Evolutionary conservation across 2,113 vertebrate species (phyloP).

Genomic region (Eretmochelys imbricata): DNA sequence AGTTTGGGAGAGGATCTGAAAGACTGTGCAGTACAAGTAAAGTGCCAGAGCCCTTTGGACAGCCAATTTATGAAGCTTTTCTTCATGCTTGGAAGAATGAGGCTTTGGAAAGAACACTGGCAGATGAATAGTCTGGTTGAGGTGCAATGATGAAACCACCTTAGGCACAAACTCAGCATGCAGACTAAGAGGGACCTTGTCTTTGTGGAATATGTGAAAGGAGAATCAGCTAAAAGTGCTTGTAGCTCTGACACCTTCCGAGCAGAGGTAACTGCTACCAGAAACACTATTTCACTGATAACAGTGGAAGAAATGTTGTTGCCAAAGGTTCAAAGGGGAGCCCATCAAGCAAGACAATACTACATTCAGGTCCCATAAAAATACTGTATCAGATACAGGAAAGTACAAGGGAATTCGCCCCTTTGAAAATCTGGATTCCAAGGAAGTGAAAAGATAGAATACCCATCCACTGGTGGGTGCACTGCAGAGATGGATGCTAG

Average conservation of each 20-base stretch:
- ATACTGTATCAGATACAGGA: not conserved
- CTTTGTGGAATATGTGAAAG: not conserved
- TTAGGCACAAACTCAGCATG: not conserved
- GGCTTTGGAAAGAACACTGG: not conserved
- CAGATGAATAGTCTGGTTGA: not conserved
- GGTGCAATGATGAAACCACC: not conserved
- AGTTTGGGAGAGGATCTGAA: not conserved
- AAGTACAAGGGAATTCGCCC: not conserved
- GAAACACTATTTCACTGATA: not conserved
- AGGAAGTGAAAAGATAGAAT: not conserved
- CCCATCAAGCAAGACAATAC: not conserved
- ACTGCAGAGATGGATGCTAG: not conserved
- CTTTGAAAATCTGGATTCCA: not conserved
- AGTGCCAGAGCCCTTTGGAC: not conserved
- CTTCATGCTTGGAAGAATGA: not conserved
- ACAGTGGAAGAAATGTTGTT: not conserved
- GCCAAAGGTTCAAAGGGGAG: not conserved
- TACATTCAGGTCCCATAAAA: not conserved
- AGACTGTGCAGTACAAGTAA: not conserved
- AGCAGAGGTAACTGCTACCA: not conserved
- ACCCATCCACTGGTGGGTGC: not conserved
- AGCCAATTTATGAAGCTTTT: not conserved
- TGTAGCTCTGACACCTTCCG: not conserved
- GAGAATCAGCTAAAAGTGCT: not conserved
- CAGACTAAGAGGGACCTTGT: not conserved